These are phyloP conservation scores for Amorpha juglandis DNA, from an alignment of 2,888 invertebrate species.

Conservation along the genomic window DNA sequence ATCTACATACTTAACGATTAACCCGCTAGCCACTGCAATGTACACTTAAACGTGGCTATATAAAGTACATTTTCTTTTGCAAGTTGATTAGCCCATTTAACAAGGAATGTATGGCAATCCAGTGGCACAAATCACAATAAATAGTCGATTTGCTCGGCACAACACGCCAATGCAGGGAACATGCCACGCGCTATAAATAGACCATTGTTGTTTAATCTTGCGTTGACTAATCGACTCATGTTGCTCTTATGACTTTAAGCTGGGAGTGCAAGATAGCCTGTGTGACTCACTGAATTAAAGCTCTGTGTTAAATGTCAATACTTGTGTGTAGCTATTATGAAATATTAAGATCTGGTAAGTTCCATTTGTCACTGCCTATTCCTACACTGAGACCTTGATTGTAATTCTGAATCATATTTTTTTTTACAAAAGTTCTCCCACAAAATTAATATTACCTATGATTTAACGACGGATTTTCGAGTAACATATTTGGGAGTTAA, in stretches of 20 bases:
- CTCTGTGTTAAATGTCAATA: neutral
- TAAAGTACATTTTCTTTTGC: conserved; percentile 15
- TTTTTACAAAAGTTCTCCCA: too few species aligned
- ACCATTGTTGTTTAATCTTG: conserved; percentile 74
- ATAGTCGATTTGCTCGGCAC: conserved; percentile 66
- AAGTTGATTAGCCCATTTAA: conserved; percentile 26
- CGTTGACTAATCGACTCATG: conserved; percentile 64
- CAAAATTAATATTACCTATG: too few species aligned
- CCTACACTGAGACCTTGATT: too few species aligned
- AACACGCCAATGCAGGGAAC: conserved; percentile 36
- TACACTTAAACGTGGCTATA: conserved; percentile 1
- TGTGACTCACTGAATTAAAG: neutral
- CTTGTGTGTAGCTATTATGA: neutral
- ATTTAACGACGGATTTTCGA: too few species aligned
- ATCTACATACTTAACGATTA: conserved; percentile 19
- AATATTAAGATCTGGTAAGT: neutral
- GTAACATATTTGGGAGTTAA: too few species aligned
- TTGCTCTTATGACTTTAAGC: conserved; percentile 25
- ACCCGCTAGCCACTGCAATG: conserved; percentile 8
- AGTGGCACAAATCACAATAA: conserved; percentile 53
- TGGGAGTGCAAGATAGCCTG: conserved; percentile 19
- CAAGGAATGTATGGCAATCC: conserved; percentile 27
- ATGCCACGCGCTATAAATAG: conserved; percentile 61
- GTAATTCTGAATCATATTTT: too few species aligned
- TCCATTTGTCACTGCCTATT: too few species aligned